Percentiles rank a stretch among this genome's conserved stretches.
phyloP scores from a whole-genome alignment of 2,113 vertebrate species.

The Emydocephalus ijimae region DNA sequence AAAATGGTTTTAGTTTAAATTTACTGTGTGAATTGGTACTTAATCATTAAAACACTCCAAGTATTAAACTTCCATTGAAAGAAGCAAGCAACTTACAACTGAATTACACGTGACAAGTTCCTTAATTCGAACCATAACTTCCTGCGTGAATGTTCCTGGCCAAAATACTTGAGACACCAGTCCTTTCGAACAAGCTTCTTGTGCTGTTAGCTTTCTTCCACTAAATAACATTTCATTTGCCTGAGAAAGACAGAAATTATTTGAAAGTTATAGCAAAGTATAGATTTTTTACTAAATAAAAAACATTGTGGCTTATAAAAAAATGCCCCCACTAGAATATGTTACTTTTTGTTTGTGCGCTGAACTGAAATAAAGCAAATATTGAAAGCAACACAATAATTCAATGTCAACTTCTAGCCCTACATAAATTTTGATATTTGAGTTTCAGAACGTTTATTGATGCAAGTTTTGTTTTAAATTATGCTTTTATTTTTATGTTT shows the following conservation, averaged over 20 bases:
- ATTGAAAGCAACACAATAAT: not conserved
- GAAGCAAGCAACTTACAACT: slow-evolving; percentile 75
- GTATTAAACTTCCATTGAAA: slow-evolving; percentile 2
- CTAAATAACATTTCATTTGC: slow-evolving; percentile 97
- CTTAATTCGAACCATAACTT: slow-evolving; percentile 94
- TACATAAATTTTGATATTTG: not conserved
- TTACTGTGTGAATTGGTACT: not conserved
- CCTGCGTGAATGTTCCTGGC: slow-evolving; percentile 94
- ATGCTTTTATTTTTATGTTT: no score
- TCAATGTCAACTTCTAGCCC: not conserved
- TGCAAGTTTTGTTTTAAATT: not conserved
- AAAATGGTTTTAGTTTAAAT: not conserved
- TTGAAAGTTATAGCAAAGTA: slow-evolving; percentile 48
- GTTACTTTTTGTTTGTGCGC: not conserved
- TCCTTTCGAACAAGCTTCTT: slow-evolving; percentile 95
- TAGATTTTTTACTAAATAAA: slow-evolving; percentile 36
- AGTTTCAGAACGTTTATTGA: not conserved
- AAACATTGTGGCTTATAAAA: slow-evolving; percentile 34
- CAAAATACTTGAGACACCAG: slow-evolving; percentile 97
- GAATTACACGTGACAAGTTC: slow-evolving; percentile 91
- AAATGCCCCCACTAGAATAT: not conserved
- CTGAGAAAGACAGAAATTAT: slow-evolving; percentile 70
- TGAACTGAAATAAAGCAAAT: not conserved
- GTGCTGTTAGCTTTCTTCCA: slow-evolving; percentile 92
- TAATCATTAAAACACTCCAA: not conserved